Percentiles rank a stretch among this genome's conserved stretches.
Conservation (phyloP, 2,888 invertebrate species). For the Pyrocoelia pectoralis region DNA sequence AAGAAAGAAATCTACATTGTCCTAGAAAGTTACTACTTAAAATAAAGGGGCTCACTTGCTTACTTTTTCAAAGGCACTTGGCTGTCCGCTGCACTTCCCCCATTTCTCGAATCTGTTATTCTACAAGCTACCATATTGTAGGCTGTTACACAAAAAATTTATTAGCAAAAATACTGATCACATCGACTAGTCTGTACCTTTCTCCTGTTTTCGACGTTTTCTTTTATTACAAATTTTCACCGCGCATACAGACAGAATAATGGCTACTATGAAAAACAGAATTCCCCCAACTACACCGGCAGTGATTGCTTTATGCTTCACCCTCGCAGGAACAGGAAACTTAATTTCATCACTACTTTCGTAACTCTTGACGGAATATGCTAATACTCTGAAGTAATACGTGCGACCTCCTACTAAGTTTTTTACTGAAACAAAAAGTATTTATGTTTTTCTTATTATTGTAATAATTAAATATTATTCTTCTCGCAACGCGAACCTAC, state of each 20-base stretch:
- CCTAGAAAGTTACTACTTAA: too few relatives aligned
- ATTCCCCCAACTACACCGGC: constrained; percentile 97
- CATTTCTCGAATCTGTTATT: constrained; percentile 92
- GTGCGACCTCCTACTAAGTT: constrained; percentile 90
- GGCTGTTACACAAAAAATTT: constrained; percentile 72
- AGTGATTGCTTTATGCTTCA: constrained; percentile 94
- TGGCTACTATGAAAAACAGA: constrained; percentile 96
- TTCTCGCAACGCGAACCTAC: too few relatives aligned
- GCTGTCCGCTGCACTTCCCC: constrained; percentile 82
- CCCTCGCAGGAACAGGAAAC: constrained; percentile 88
- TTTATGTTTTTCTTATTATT: too few relatives aligned
- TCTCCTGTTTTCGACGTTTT: constrained; percentile 96
- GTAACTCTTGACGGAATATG: constrained; percentile 86
- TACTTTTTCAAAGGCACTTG: constrained; percentile 99
- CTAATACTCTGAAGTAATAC: constrained; percentile 91
- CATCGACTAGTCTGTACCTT: constrained; percentile 71
- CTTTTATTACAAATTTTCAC: constrained; percentile 98
- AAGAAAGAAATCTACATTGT: background rate
- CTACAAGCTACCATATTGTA: constrained; percentile 99
- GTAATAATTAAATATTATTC: constrained; percentile 2
- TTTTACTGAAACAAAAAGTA: constrained; percentile 71
- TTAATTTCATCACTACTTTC: constrained; percentile 89
- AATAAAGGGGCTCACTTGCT: constrained; percentile 62
- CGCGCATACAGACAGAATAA: constrained; percentile 95
- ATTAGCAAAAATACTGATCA: constrained; percentile 9